Evolutionary conservation across 2,888 invertebrate species (phyloP).

Genomic region (Drosophila neonasuta): DNA sequence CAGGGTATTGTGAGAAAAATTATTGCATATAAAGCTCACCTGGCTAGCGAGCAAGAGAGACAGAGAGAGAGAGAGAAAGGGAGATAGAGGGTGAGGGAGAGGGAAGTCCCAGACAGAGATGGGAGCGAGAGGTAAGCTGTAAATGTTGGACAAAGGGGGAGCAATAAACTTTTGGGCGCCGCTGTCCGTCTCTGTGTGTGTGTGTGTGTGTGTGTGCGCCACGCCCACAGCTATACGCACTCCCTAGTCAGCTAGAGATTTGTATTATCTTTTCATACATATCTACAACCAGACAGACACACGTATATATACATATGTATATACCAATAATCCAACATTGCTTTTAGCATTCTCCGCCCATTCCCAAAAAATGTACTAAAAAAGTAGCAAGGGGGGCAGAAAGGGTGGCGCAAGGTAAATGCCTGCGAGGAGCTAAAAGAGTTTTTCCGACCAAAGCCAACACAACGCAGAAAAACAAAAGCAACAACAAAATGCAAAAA

Average conservation of each 20-base stretch:
- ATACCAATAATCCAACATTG: conserved; percentile 65
- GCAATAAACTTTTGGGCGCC: conserved; percentile 62
- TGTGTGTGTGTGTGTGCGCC: conserved; percentile 5
- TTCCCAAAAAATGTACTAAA: conserved; percentile 30
- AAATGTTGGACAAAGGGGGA: conserved; percentile 22
- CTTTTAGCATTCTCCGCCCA: conserved; percentile 57
- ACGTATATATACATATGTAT: conserved; percentile 10
- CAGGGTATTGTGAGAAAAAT: conserved; percentile 59
- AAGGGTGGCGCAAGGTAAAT: conserved; percentile 8
- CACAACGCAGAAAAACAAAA: neutral
- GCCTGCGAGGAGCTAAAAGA: conserved; percentile 24
- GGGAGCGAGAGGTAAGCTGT: conserved; percentile 1
- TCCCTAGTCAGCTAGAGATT: conserved; percentile 33
- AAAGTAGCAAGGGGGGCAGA: conserved; percentile 1
- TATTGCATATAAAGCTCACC: conserved; percentile 68
- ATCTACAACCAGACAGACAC: conserved; percentile 17
- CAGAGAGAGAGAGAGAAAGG: neutral
- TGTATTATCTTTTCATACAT: conserved; percentile 54
- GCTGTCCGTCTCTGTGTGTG: neutral
- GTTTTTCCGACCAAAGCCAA: conserved; percentile 25
- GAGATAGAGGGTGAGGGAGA: neutral
- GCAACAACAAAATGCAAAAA: neutral
- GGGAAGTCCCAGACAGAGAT: neutral
- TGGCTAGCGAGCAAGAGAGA: conserved; percentile 26
- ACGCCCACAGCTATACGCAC: conserved; percentile 31